These are phyloP conservation scores for Micronycteris hirsuta DNA, from an alignment of 2,113 vertebrate species.

Conservation along the genomic window DNA sequence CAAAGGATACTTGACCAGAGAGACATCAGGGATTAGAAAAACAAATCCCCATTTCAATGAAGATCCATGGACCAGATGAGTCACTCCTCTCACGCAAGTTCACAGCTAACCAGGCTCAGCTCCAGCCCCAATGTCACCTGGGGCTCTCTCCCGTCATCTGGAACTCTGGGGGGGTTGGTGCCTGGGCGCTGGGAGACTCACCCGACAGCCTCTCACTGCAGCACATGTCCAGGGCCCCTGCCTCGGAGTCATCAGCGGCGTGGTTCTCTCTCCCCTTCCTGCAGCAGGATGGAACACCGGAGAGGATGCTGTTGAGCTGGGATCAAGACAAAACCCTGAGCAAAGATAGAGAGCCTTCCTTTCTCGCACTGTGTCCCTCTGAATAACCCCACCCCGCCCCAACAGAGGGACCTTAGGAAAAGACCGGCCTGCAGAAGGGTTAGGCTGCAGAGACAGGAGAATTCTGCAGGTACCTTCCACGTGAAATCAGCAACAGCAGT, in stretches of 20 bases:
- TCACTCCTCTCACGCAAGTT: neutral
- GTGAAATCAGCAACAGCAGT: neutral
- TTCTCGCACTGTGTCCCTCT: neutral
- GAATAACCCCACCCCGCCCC: neutral
- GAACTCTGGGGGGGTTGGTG: neutral
- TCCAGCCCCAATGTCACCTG: neutral
- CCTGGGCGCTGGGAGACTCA: conserved; percentile 34
- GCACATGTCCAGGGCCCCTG: conserved; percentile 73
- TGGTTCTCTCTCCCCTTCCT: conserved; percentile 46
- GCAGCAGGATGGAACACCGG: neutral
- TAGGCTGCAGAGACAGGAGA: neutral
- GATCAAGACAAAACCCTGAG: neutral
- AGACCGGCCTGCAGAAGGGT: neutral
- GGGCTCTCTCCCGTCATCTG: neutral
- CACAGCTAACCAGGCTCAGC: neutral
- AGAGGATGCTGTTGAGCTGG: neutral
- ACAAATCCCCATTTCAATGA: neutral
- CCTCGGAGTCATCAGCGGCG: conserved; percentile 61
- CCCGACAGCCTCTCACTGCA: conserved; percentile 70
- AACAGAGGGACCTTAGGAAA: neutral
- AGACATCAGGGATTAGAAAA: neutral
- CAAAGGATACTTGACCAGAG: neutral
- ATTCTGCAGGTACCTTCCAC: neutral
- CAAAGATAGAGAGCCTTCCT: neutral
- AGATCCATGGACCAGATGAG: neutral